Evolutionary conservation across 2,888 invertebrate genomes (phyloP), one percentile per base, ranked within the genome.

Genomic region (Synanthedon tipuliformis): DNA sequence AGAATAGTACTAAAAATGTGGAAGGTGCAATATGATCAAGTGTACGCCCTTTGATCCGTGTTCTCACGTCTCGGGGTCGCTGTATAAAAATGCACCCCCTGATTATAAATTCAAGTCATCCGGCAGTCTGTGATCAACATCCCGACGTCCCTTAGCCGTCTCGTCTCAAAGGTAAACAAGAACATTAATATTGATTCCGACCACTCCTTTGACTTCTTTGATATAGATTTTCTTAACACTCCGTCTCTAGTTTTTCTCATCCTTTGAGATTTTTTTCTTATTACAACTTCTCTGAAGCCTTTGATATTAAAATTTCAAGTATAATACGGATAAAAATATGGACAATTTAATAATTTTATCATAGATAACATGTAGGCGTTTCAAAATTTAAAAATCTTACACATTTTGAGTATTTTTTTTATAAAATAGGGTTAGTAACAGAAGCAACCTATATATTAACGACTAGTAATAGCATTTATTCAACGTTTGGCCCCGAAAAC

Each of bases 111-210:
- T 77, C 80, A 68, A 74, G 73, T 73, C 80, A 78, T 76, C 78
- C 78, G 73, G 68, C 71, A 65, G 73, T 65, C 69, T 66, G 68
- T 66, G 71, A 74, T 71, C 70, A 69, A 66, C 73, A 69, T 69
- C 72, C 68, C 77, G 66, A 67, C 63, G 65, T 64, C 62, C 64
- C 61, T n/a, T 45, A 13, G 45, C 15, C 45, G 62, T 65, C 63
- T 66, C 69, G 66, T 69, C 75, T 81, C 81, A 84, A 84, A 82
- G 76, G 79, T 79, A 82, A 82, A 84, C 80, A 83, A 78, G 77
- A 69, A 70, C 78, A 82, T 86, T 81, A 86, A 84, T 84, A 85
- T 84, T 84, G 83, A 86, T 83, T 75, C 72, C 74, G 71, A 65
- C 71, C 69, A 73, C 75, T 73, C 45, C 83, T 79, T 78, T 79